These are phyloP conservation scores for Thryonomys swinderianus DNA, from an alignment of 2,113 vertebrate genomes.

Conservation along the genomic window DNA sequence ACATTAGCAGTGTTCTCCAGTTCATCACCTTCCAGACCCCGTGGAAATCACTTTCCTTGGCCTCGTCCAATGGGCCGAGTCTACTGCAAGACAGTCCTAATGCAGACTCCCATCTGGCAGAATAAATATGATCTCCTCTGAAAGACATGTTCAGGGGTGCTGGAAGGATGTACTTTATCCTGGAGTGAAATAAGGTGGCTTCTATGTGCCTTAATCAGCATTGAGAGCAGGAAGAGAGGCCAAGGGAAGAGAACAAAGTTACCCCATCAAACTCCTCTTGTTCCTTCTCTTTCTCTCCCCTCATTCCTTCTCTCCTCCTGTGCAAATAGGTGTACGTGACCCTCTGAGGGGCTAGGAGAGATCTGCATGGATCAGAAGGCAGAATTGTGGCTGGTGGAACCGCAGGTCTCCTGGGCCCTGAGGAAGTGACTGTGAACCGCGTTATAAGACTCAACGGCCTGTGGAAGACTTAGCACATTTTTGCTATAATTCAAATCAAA, in stretches of 20 bases:
- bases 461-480: background rate
- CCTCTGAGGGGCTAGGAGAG: background rate
- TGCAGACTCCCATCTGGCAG: background rate
- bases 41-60: background rate
- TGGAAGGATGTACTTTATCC: background rate
- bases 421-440: background rate
- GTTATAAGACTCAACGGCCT: background rate
- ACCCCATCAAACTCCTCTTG: background rate
- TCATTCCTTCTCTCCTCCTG: background rate
- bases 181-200: background rate
- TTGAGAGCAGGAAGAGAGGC: background rate
- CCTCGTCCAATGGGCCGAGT: background rate
- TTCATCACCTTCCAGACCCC: background rate
- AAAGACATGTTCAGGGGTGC: constrained; percentile 16
- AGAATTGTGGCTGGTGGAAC: background rate
- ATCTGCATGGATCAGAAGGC: no score
- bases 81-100: background rate
- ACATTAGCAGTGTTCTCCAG: background rate
- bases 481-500: background rate
- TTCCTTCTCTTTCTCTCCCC: background rate
- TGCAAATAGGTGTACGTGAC: background rate
- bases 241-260: background rate
- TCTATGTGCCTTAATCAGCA: background rate
- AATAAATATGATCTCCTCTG: background rate
- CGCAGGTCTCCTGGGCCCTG: background rate